phyloP scores from a whole-genome alignment of 2,888 invertebrate species.

The Lasius platythorax region DNA sequence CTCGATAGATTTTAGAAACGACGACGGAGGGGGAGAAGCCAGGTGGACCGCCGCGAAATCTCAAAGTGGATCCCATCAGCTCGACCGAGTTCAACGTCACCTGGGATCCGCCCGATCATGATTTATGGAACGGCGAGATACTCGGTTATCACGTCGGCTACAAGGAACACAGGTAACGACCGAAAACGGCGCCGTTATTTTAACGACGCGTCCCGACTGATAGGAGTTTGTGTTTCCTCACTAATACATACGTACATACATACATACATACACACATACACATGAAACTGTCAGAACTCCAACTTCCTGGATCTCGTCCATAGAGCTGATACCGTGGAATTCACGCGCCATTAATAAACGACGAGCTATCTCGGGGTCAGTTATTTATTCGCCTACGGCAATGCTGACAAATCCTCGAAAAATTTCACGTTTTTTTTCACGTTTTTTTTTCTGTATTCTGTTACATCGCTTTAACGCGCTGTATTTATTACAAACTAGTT shows the following conservation, averaged over 20 bases:
- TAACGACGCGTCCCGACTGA: slow-evolving; percentile 60
- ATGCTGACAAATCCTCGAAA: slow-evolving; percentile 47
- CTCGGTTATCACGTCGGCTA: slow-evolving; percentile 95
- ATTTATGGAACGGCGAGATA: slow-evolving; percentile 95
- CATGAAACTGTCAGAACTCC: not conserved
- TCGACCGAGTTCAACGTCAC: slow-evolving; percentile 94
- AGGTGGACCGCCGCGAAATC: slow-evolving; percentile 93
- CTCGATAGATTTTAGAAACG: slow-evolving; percentile 82
- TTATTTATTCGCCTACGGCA: slow-evolving; percentile 55
- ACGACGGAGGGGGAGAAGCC: slow-evolving; percentile 87
- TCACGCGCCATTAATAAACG: slow-evolving; percentile 61
- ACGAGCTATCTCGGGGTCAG: slow-evolving; percentile 49
- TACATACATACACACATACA: too few species aligned
- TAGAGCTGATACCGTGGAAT: slow-evolving; percentile 62
- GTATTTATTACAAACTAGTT: not conserved
- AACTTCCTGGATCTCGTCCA: slow-evolving; percentile 40
- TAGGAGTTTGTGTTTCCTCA: slow-evolving; percentile 63
- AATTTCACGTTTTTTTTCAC: slow-evolving; percentile 45
- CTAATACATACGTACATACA: not conserved
- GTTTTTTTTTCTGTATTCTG: slow-evolving; percentile 5
- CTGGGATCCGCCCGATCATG: slow-evolving; percentile 95
- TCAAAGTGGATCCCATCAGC: slow-evolving; percentile 93
- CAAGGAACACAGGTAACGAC: slow-evolving; percentile 87
- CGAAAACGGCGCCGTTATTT: slow-evolving; percentile 52
- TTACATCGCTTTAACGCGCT: not conserved